A percentile compares a stretch with the other conserved stretches of the same genome.
phyloP scores from a whole-genome alignment of 2,113 vertebrate species.

The Rhineura floridana region DNA sequence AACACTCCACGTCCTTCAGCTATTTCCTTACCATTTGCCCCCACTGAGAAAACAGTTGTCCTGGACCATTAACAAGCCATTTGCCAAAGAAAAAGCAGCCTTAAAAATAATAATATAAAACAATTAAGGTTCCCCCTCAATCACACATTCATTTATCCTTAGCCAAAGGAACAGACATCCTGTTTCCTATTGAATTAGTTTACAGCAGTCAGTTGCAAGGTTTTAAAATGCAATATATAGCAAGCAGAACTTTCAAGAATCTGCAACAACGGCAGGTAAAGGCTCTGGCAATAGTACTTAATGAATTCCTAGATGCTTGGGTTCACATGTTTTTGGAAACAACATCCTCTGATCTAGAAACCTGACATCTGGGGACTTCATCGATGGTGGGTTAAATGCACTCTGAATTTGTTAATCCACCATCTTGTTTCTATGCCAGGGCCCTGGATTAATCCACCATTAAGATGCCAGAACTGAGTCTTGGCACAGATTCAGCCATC shows the following conservation, averaged over 20 bases:
- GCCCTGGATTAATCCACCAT: neutral
- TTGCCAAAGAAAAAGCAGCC: no score
- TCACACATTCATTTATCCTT: no score
- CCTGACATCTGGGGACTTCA: neutral
- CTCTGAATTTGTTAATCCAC: neutral
- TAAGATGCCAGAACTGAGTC: neutral
- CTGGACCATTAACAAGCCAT: no score
- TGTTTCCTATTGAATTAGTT: neutral
- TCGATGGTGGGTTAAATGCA: neutral
- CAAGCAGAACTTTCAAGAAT: neutral
- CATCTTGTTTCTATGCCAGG: no score
- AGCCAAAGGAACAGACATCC: neutral
- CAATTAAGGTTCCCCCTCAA: no score
- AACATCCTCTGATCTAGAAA: neutral
- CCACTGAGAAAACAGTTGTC: no score
- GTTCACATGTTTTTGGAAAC: neutral
- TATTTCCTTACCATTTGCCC: neutral
- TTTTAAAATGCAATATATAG: neutral
- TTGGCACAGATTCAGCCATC: neutral
- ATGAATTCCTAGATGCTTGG: neutral
- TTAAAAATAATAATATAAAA: no score
- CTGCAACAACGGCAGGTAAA: neutral
- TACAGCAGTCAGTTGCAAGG: no score
- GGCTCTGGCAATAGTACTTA: neutral
- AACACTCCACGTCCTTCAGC: neutral